phyloP scores from a whole-genome alignment of 2,113 vertebrate species.

The Neolamprologus falcicula region DNA sequence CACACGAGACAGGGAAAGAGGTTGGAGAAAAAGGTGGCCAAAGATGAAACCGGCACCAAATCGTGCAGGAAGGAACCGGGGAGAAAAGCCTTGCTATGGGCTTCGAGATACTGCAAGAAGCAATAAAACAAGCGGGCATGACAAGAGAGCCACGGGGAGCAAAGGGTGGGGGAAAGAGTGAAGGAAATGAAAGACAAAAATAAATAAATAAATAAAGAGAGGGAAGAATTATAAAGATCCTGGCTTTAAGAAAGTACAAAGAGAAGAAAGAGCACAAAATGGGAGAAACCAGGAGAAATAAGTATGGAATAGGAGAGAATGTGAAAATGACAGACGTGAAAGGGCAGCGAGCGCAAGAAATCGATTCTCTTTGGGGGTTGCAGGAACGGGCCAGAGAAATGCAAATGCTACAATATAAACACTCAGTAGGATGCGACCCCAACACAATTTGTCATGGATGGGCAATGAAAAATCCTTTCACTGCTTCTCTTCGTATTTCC shows the following conservation, averaged over 20 bases:
- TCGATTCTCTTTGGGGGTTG: constrained; percentile 48
- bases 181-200: not conserved
- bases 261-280: not conserved
- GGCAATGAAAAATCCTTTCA: constrained; percentile 37
- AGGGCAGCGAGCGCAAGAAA: constrained; percentile 43
- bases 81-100: not conserved
- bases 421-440: constrained; percentile 24
- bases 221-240: not conserved
- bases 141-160: constrained; percentile 15
- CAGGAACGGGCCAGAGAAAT: constrained; percentile 43
- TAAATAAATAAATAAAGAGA: not conserved
- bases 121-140: constrained; percentile 26
- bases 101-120: constrained; percentile 21
- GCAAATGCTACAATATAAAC: constrained; percentile 54
- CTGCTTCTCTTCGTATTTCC: constrained; percentile 13
- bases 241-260: not conserved
- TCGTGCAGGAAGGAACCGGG: not conserved
- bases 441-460: constrained; percentile 47
- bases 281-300: not conserved
- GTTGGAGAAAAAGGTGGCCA: not conserved
- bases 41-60: constrained; percentile 14
- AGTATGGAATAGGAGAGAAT: not conserved
- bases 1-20: not conserved
- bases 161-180: not conserved
- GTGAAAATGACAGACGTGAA: constrained; percentile 20